Percentiles rank a stretch among this genome's conserved stretches.
Conservation (phyloP, 2,888 invertebrate genomes). For the Tenthredo livida region DNA sequence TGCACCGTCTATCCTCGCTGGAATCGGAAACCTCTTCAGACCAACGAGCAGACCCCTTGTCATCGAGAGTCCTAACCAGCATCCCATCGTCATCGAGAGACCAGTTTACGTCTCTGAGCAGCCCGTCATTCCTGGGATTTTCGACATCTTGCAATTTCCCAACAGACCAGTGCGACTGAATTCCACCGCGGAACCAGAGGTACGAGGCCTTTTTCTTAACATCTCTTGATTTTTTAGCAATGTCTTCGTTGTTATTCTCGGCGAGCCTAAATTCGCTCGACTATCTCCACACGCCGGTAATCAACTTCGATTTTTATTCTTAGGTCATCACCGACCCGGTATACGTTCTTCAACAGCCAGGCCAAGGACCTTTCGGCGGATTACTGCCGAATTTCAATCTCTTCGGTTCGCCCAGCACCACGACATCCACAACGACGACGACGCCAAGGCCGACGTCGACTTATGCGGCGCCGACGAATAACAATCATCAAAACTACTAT, state of each 20-base stretch:
- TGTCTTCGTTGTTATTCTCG: not conserved
- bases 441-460: not conserved
- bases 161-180: slow-evolving; percentile 19
- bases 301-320: not conserved
- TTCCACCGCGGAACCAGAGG: slow-evolving; percentile 53
- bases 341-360: slow-evolving; percentile 56
- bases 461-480: not conserved
- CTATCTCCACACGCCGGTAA: not conserved
- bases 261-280: not conserved
- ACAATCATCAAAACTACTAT: not conserved
- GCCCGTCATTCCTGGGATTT: slow-evolving; percentile 32
- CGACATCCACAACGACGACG: not conserved
- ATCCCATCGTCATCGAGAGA: slow-evolving; percentile 56
- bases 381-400: slow-evolving; percentile 24
- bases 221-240: not conserved
- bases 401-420: slow-evolving; percentile 9
- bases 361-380: slow-evolving; percentile 43
- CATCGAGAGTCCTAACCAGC: slow-evolving; percentile 55
- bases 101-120: slow-evolving; percentile 58
- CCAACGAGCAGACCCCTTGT: slow-evolving; percentile 55
- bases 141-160: slow-evolving; percentile 46
- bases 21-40: slow-evolving; percentile 44
- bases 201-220: not conserved
- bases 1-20: slow-evolving; percentile 24
- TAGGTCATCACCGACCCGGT: slow-evolving; percentile 58